A percentile compares a stretch with the other conserved stretches of the same genome.
Evolutionary conservation across 2,113 vertebrate species (phyloP).

Genomic region (Chascanopsetta lugubris): DNA sequence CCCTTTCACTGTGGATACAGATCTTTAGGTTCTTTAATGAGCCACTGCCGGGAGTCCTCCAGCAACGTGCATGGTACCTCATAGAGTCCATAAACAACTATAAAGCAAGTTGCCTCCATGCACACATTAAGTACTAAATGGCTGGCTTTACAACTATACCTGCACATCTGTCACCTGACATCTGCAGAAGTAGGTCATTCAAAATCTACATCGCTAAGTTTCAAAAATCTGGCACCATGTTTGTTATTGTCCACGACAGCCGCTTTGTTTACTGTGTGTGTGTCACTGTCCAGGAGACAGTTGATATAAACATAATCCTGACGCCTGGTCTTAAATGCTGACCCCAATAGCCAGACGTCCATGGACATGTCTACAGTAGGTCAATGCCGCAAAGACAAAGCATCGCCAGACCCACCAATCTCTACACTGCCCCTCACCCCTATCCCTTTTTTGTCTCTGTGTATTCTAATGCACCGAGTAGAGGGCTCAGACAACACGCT

Average conservation of each 20-base stretch:
- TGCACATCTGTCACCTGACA: constrained; percentile 3
- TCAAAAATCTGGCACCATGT: no score
- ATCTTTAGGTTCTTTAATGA: background rate
- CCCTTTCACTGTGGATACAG: no score
- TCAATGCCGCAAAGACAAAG: constrained; percentile 57
- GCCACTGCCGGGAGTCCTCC: background rate
- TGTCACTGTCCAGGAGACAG: constrained; percentile 41
- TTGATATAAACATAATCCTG: constrained; percentile 58
- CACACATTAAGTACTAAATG: no score
- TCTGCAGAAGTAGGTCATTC: background rate
- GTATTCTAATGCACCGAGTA: constrained; percentile 49
- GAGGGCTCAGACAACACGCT: constrained; percentile 13
- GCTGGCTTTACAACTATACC: no score
- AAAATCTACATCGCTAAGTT: background rate
- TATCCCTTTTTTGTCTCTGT: constrained; percentile 38
- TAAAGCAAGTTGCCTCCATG: background rate
- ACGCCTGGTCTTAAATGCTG: constrained; percentile 42
- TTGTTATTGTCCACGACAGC: background rate
- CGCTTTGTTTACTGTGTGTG: constrained; percentile 17
- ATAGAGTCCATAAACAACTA: background rate
- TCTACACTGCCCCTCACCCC: constrained; percentile 1
- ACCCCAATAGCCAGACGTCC: constrained; percentile 60
- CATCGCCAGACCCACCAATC: constrained; percentile 31
- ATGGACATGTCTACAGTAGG: constrained; percentile 49
- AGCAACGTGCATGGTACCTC: background rate